These are phyloP conservation scores for Prinia subflava DNA, from an alignment of 2,113 vertebrate species.

Conservation along the genomic window DNA sequence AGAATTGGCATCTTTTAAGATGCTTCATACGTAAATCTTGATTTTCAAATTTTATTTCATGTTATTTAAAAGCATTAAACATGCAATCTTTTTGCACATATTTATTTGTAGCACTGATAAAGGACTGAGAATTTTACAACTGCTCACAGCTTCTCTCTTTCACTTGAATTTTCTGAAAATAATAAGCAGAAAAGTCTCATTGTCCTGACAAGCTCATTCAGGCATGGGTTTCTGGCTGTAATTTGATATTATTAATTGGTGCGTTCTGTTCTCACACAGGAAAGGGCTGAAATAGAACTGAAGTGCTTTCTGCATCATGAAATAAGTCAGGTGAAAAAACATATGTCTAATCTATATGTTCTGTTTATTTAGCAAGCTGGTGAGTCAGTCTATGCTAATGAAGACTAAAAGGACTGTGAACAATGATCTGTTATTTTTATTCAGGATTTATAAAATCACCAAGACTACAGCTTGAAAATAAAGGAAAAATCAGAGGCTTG, in stretches of 20 bases:
- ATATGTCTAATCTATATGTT: background rate
- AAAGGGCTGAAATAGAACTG: background rate
- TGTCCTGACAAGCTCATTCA: conserved; percentile 12
- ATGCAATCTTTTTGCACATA: background rate
- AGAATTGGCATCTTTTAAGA: background rate
- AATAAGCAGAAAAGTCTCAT: background rate
- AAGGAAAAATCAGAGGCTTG: background rate
- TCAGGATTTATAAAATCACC: background rate
- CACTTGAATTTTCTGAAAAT: conserved; percentile 48
- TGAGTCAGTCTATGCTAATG: background rate
- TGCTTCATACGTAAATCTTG: background rate
- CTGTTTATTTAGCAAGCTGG: conserved; percentile 1
- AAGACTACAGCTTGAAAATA: background rate
- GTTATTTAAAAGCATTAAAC: background rate
- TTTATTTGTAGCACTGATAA: background rate
- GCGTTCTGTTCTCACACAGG: background rate
- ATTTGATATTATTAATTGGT: conserved; percentile 26
- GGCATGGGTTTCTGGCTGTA: conserved; percentile 3
- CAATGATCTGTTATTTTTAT: background rate
- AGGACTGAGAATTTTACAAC: background rate
- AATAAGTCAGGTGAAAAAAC: conserved; percentile 8
- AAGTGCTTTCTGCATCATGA: background rate
- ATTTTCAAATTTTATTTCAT: background rate
- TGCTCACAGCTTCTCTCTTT: conserved; percentile 23
- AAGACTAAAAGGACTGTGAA: background rate